phyloP scores from a whole-genome alignment of 2,888 invertebrate genomes.

The Periphyllus acericola region DNA sequence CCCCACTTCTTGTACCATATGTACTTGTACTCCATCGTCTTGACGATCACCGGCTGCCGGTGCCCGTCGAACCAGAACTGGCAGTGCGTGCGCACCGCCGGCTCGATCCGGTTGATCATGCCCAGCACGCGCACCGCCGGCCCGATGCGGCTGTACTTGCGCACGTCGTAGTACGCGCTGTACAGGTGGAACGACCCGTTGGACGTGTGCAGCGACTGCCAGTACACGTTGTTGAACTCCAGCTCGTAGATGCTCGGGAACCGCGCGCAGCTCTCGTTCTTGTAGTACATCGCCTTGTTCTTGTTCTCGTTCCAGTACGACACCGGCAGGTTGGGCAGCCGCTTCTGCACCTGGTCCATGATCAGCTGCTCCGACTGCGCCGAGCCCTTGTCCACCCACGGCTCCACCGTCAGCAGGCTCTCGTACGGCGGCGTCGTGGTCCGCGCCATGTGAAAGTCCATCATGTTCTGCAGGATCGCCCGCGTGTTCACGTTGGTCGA shows the following conservation, averaged over 20 bases:
- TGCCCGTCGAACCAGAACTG: constrained; percentile 90
- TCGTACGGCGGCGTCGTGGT: constrained; percentile 48
- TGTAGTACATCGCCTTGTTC: constrained; percentile 75
- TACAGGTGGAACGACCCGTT: constrained; percentile 87
- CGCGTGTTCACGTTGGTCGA: constrained; percentile 2
- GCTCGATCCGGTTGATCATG: constrained; percentile 91
- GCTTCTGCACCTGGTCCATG: constrained; percentile 76
- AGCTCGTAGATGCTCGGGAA: constrained; percentile 90
- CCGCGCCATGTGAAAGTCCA: not conserved
- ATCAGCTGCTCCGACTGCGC: constrained; percentile 73
- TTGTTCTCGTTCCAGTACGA: constrained; percentile 86
- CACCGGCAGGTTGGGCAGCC: constrained; percentile 85
- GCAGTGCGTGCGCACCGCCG: constrained; percentile 82
- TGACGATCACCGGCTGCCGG: constrained; percentile 82
- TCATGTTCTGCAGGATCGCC: constrained; percentile 19
- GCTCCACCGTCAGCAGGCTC: constrained; percentile 69
- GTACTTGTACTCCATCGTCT: constrained; percentile 89
- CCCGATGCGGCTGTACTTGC: constrained; percentile 81
- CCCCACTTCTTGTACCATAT: constrained; percentile 96
- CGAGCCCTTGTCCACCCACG: constrained; percentile 73
- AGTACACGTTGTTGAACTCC: constrained; percentile 92
- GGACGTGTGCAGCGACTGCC: constrained; percentile 85
- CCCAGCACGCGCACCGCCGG: constrained; percentile 85
- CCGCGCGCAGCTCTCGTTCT: constrained; percentile 81
- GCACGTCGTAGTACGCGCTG: constrained; percentile 88